These are phyloP conservation scores for Mythimna vitellina DNA, from an alignment of 2,888 invertebrate species.

Conservation along the genomic window DNA sequence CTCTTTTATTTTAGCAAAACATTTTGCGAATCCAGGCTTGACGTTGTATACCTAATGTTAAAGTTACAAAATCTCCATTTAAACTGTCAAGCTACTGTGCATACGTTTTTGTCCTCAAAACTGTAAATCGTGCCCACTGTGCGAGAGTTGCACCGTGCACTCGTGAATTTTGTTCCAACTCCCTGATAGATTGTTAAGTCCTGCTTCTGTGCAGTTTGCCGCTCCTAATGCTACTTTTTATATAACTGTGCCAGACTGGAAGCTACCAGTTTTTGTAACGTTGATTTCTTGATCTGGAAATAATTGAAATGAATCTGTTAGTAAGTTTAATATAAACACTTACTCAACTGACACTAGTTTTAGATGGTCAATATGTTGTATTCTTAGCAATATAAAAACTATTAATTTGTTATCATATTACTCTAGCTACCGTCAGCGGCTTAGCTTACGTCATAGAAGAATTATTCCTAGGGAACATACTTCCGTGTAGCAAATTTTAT, in stretches of 20 bases:
- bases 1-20: too few relatives aligned
- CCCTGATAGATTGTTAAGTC: conserved; percentile 65
- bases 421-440: too few relatives aligned
- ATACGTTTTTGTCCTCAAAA: conserved; percentile 14
- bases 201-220: conserved; percentile 50
- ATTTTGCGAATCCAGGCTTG: too few relatives aligned
- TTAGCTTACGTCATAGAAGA: too few relatives aligned
- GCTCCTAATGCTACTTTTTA: conserved; percentile 54
- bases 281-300: conserved; percentile 9
- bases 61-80: too few relatives aligned
- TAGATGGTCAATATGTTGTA: too few relatives aligned
- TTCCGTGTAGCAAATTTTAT: too few relatives aligned
- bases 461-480: too few relatives aligned
- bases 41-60: too few relatives aligned
- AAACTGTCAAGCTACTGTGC: too few relatives aligned
- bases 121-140: conserved; percentile 19
- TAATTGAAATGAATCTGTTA: conserved; percentile 25
- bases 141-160: conserved; percentile 48
- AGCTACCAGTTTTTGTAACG: conserved; percentile 13
- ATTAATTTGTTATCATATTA: too few relatives aligned
- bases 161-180: conserved; percentile 62
- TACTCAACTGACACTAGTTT: background rate
- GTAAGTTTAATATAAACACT: background rate
- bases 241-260: conserved; percentile 23
- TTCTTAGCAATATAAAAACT: too few relatives aligned